Conservation (phyloP, 1,140 invertebrate species). For the Drosophila pectinifera region DNA sequence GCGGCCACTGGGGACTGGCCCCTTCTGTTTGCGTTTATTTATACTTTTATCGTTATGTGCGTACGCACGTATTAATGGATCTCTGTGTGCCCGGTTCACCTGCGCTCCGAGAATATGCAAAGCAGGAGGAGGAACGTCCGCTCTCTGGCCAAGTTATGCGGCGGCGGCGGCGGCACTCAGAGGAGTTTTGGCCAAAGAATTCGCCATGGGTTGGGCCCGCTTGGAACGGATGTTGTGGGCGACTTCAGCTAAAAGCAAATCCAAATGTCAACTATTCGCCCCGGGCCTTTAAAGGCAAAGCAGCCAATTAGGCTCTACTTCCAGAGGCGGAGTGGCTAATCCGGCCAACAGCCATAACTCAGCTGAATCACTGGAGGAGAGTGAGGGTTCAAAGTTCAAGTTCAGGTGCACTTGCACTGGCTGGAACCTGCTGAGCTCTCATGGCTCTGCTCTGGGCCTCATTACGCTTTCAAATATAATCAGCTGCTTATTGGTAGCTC, state of each 20-base stretch:
- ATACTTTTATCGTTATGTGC: constrained; percentile 69
- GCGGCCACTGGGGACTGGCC: constrained; percentile 28
- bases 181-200: constrained; percentile 50
- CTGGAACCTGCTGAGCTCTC: constrained; percentile 18
- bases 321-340: constrained; percentile 2
- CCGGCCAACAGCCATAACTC: constrained; percentile 6
- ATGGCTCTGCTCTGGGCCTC: constrained; percentile 4
- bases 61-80: constrained; percentile 33
- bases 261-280: constrained; percentile 70
- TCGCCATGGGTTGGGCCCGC: constrained; percentile 45
- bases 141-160: constrained; percentile 34
- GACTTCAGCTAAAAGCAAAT: constrained; percentile 35
- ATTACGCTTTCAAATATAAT: constrained; percentile 44
- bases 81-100: constrained; percentile 44
- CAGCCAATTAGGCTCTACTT: constrained; percentile 55
- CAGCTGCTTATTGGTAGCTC: constrained; percentile 29
- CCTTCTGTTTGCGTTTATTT: constrained; percentile 64
- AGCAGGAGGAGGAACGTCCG: constrained; percentile 34
- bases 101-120: constrained; percentile 65
- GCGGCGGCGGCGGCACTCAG: too few species aligned
- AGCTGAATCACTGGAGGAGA: background rate
- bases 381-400: constrained; percentile 57
- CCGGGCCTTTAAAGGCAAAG: constrained; percentile 62
- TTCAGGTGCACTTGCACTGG: constrained; percentile 27
- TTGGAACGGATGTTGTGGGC: constrained; percentile 75